Percentiles rank a stretch among this genome's conserved stretches.
These are phyloP conservation scores for Argyrosomus regius DNA, from an alignment of 2,797 vertebrate genomes.

Conservation along the genomic window DNA sequence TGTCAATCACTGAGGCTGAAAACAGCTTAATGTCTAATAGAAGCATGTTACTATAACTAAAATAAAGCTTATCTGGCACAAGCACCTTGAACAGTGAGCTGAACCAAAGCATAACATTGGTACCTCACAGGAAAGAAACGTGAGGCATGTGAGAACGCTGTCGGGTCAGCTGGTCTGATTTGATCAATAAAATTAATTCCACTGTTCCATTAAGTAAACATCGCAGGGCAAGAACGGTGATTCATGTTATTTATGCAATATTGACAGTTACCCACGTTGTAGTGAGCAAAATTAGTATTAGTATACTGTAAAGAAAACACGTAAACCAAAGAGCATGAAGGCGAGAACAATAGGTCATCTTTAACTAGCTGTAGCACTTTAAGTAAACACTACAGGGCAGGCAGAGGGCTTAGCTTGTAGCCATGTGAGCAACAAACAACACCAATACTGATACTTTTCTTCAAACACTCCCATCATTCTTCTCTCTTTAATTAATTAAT, in stretches of 20 bases:
- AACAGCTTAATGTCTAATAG: slow-evolving; percentile 5
- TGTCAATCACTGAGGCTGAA: slow-evolving; percentile 24
- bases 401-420: slow-evolving; percentile 7
- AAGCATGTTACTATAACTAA: slow-evolving; percentile 4
- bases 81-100: background rate
- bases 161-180: slow-evolving; percentile 21
- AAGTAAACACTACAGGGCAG: slow-evolving; percentile 54
- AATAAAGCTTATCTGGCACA: slow-evolving; percentile 25
- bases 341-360: slow-evolving; percentile 59
- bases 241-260: slow-evolving; percentile 52
- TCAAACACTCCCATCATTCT: slow-evolving; percentile 26
- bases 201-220: slow-evolving; percentile 51
- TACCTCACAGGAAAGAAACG: slow-evolving; percentile 8
- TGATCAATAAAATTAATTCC: slow-evolving; percentile 66
- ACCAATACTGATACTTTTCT: slow-evolving; percentile 11
- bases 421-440: slow-evolving; percentile 21
- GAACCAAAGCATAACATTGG: background rate
- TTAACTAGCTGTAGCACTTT: slow-evolving; percentile 43
- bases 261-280: slow-evolving; percentile 24
- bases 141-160: background rate
- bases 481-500: slow-evolving; percentile 43
- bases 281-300: slow-evolving; percentile 44
- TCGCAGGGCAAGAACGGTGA: background rate
- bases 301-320: slow-evolving; percentile 49
- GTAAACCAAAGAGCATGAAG: slow-evolving; percentile 30